Conservation (phyloP, 1,140 invertebrate genomes). For the Psix sp. region DNA sequence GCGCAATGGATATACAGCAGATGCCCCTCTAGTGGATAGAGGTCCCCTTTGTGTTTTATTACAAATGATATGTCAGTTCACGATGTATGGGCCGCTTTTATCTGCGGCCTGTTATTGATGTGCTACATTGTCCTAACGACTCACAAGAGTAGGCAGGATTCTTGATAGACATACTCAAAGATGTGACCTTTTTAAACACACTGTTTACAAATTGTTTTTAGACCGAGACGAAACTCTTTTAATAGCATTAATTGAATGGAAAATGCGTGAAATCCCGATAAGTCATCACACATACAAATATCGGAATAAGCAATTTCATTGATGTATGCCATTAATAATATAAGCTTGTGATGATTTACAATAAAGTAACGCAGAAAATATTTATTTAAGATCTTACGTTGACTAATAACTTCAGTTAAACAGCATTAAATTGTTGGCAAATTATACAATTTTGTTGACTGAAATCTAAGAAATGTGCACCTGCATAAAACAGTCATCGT, state of each 20-base stretch:
- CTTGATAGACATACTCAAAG: constrained; percentile 68
- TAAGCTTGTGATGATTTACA: no score
- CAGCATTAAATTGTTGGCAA: no score
- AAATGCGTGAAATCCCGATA: no score
- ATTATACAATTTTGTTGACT: no score
- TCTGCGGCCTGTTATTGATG: constrained; percentile 76
- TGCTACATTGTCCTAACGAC: constrained; percentile 75
- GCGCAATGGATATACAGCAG: constrained; percentile 69
- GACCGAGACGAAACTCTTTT: constrained; percentile 18
- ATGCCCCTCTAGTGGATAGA: constrained; percentile 69
- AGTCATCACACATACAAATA: no score
- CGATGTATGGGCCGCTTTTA: constrained; percentile 76
- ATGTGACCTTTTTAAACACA: constrained; percentile 50
- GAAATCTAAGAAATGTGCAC: no score
- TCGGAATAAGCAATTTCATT: no score
- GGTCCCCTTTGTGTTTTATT: constrained; percentile 76
- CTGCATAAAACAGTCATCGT: no score
- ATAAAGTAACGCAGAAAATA: no score
- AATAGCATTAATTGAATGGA: not conserved
- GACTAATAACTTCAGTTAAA: no score
- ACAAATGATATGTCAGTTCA: constrained; percentile 76
- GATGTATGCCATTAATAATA: no score
- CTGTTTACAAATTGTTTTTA: constrained; percentile 56
- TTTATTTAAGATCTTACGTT: no score
- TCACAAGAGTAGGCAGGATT: constrained; percentile 70